Evolutionary conservation across 1,140 invertebrate genomes (phyloP), one percentile per base, ranked within the genome.

Genomic region (Bombus pascuorum): DNA sequence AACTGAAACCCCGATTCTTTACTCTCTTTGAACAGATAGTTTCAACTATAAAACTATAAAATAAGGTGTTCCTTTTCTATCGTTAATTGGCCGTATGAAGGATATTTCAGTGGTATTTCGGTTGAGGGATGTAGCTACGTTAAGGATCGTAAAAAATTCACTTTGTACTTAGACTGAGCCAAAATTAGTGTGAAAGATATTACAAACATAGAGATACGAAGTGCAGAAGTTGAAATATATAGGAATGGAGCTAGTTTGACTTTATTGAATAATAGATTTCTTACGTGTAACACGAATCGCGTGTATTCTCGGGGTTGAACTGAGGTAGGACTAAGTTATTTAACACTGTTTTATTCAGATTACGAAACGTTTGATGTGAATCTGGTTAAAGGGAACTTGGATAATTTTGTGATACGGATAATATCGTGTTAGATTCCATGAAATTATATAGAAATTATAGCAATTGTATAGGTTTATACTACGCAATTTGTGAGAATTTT

Each of bases 251-350:
- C 2, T 15, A 15, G 4, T 32, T 71, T 37, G 68, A 71, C 13
- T 71, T 39, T 71, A 71, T 71, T 71, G 68, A 71, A 71, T 71
- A 71, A 71, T 37, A 71, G 25, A 71, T 71, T 71, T 12, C 37
- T 6, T 71, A 28, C 39, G 15, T 53, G 47, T 53, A 53, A 53
- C 47, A 22, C 47, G 28, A 62, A 12, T 10, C 12, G 59, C 59
- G 25, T 13, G 59, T 62, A 62, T n/a, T 62, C 28, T 22, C 47
- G 1, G 1, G 47, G 5, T 22, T 53, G 47, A 53, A 53, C 18
- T 8, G 47, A 53, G 59, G 28, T 25, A 62, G 22, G 8, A n/a
- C 13, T 66, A 6, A 15, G n/a, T 15, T 65, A n/a, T 15, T 32
- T 66, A 34, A 70, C 22, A 25, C 34, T 37, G 0, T 37, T 70